A percentile compares a stretch with the other conserved stretches of the same genome.
Conservation (phyloP, 2,888 invertebrate genomes). For the Auanema sp. region DNA sequence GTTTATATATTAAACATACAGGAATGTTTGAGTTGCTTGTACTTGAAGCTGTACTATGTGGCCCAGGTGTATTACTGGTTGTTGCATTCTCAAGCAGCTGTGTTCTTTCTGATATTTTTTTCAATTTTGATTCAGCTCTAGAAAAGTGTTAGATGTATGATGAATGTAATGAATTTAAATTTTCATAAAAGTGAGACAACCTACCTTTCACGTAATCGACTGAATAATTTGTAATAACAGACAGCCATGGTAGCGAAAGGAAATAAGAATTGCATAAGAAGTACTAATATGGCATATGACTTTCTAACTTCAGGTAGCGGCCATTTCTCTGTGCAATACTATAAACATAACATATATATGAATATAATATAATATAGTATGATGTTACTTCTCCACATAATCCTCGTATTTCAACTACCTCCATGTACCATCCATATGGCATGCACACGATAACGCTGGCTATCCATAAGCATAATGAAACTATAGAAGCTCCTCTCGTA, state of each 20-base stretch:
- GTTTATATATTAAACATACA: neutral
- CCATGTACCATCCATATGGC: conserved; percentile 86
- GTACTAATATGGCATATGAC: conserved; percentile 82
- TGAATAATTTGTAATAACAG: conserved; percentile 85
- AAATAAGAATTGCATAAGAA: conserved; percentile 86
- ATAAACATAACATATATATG: conserved; percentile 15
- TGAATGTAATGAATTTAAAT: neutral
- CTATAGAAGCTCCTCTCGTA: conserved; percentile 65
- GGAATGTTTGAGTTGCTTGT: conserved; percentile 13
- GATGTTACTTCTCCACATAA: conserved; percentile 48
- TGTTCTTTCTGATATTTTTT: conserved; percentile 55
- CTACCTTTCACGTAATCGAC: conserved; percentile 44
- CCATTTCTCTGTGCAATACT: conserved; percentile 74
- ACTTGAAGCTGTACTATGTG: conserved; percentile 2
- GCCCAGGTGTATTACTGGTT: conserved; percentile 14
- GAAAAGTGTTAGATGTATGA: neutral
- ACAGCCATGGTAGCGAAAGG: conserved; percentile 91
- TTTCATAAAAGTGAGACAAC: neutral
- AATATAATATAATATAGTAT: neutral
- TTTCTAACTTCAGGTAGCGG: conserved; percentile 79
- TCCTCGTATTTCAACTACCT: conserved; percentile 63
- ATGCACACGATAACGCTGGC: conserved; percentile 79
- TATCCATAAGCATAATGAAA: conserved; percentile 51
- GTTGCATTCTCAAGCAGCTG: conserved; percentile 48
- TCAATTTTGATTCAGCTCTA: conserved; percentile 53